phyloP scores from a whole-genome alignment of 2,113 vertebrate species.

The Diadophis punctatus region DNA sequence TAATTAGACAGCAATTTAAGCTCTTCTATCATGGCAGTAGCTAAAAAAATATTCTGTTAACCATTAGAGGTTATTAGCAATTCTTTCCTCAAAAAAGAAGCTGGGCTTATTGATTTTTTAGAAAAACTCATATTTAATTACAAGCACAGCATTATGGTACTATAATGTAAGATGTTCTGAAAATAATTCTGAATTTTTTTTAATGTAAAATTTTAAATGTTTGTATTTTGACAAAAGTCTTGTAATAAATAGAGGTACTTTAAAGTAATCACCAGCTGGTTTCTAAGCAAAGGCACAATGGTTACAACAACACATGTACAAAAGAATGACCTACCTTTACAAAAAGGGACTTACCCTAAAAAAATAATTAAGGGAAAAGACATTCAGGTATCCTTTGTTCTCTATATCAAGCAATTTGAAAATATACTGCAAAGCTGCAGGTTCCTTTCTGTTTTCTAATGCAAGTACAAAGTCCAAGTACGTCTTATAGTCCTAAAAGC shows the following conservation, averaged over 20 bases:
- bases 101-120: neutral
- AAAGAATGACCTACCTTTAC: conserved; percentile 54
- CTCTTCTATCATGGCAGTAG: neutral
- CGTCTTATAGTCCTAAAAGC: conserved; percentile 93
- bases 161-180: conserved; percentile 18
- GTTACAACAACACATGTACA: conserved; percentile 44
- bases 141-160: conserved; percentile 35
- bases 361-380: conserved; percentile 97
- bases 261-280: conserved; percentile 51
- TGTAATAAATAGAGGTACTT: conserved; percentile 42
- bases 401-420: conserved; percentile 98
- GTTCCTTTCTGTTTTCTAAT: conserved; percentile 97
- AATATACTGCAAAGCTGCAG: conserved; percentile 94
- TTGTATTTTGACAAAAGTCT: conserved; percentile 45
- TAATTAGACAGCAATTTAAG: neutral
- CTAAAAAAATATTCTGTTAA: conserved; percentile 3
- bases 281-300: conserved; percentile 50
- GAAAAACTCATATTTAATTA: conserved; percentile 1
- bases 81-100: conserved; percentile 1
- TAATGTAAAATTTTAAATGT: conserved; percentile 15
- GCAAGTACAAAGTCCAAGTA: conserved; percentile 97
- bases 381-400: conserved; percentile 92
- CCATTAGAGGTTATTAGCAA: neutral
- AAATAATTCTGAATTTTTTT: conserved; percentile 51
- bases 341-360: conserved; percentile 85